phyloP scores from a whole-genome alignment of 2,113 vertebrate genomes.

The Chamaea fasciata region DNA sequence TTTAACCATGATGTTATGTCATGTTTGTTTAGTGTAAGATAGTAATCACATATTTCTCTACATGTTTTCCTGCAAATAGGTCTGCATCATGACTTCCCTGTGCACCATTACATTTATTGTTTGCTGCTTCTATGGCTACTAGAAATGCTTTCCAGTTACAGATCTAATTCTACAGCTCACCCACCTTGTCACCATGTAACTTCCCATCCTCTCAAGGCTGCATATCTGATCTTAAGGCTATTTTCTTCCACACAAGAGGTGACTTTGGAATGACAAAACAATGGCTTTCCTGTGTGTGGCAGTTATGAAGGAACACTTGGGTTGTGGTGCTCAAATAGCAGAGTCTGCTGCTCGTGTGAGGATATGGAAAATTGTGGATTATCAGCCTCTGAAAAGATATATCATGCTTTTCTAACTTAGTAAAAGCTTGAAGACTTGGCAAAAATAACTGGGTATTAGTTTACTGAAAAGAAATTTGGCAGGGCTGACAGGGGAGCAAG shows the following conservation, averaged over 20 bases:
- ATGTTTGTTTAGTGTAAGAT: background rate
- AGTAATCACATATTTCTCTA: background rate
- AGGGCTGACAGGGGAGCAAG: background rate
- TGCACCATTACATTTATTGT: background rate
- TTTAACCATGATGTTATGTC: background rate
- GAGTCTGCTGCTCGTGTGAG: background rate
- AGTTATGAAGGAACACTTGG: background rate
- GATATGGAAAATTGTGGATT: background rate
- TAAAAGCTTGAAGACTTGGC: background rate
- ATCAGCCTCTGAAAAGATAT: background rate
- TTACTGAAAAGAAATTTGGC: background rate
- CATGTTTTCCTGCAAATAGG: background rate
- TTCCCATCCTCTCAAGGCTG: background rate
- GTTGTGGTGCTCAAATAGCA: background rate
- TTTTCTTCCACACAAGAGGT: background rate
- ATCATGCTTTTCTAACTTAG: background rate
- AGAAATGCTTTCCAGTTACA: background rate
- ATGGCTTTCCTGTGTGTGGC: background rate
- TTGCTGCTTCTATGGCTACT: background rate
- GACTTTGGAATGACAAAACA: background rate
- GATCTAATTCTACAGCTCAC: background rate
- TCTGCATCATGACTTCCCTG: background rate
- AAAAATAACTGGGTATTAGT: background rate
- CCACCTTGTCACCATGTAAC: background rate
- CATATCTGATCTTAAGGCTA: background rate